phyloP scores from a whole-genome alignment of 2,888 invertebrate genomes.

The Lymantria dispar region DNA sequence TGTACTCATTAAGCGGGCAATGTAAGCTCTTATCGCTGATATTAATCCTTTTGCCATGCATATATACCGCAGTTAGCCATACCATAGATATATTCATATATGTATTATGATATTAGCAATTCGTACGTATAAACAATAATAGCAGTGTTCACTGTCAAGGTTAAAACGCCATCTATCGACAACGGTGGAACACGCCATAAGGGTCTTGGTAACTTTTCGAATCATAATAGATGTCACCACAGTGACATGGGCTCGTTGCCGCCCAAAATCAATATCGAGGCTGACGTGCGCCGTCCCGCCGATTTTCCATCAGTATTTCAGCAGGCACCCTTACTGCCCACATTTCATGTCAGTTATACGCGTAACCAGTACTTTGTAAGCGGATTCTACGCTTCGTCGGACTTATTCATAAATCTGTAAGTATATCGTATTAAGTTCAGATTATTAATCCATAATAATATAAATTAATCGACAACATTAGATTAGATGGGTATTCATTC shows the following conservation, averaged over 20 bases:
- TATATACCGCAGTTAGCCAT: too few relatives aligned
- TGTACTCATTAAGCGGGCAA: too few relatives aligned
- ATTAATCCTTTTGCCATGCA: too few relatives aligned
- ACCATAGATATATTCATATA: too few relatives aligned
- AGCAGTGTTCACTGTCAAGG: constrained; percentile 10
- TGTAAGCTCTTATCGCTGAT: too few relatives aligned
- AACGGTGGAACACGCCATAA: constrained; percentile 11
- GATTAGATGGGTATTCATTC: constrained; percentile 38
- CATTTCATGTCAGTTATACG: constrained; percentile 53
- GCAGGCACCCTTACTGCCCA: constrained; percentile 63
- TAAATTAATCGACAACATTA: background rate
- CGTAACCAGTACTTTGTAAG: constrained; percentile 60
- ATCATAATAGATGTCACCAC: constrained; percentile 46
- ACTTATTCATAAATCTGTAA: constrained; percentile 49
- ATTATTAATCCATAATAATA: background rate
- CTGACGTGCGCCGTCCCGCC: constrained; percentile 67
- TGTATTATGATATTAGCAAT: too few relatives aligned
- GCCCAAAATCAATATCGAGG: constrained; percentile 75
- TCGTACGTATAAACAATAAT: too few relatives aligned
- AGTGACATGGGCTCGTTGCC: constrained; percentile 50
- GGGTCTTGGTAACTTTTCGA: constrained; percentile 6
- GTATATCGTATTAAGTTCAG: constrained; percentile 36
- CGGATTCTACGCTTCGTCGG: constrained; percentile 48
- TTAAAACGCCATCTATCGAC: constrained; percentile 52
- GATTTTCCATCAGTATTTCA: constrained; percentile 67